These are phyloP conservation scores for Phyllostomus hastatus DNA, from an alignment of 2,113 vertebrate genomes.

Conservation along the genomic window DNA sequence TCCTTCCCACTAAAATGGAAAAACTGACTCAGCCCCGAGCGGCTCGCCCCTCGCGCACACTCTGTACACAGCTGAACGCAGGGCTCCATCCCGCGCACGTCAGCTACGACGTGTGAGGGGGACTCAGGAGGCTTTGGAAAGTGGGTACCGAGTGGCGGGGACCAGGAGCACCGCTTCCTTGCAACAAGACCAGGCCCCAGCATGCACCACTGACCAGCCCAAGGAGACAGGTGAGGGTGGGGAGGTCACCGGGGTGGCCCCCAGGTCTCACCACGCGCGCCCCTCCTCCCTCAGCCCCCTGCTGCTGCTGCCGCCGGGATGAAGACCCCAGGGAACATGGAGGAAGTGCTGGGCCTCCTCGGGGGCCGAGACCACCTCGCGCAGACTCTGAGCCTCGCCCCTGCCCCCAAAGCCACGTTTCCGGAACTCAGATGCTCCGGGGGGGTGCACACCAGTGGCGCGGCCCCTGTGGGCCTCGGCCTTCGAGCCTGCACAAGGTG, in stretches of 20 bases:
- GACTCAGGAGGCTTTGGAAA: background rate
- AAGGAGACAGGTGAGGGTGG: fast-evolving
- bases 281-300: background rate
- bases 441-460: background rate
- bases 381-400: fast-evolving
- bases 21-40: background rate
- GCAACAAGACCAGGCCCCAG: background rate
- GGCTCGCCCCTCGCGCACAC: background rate
- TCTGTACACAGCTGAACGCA: fast-evolving
- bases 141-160: background rate
- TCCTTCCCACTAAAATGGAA: background rate
- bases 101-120: background rate
- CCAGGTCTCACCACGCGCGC: background rate
- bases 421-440: fast-evolving
- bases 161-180: fast-evolving
- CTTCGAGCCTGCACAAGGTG: background rate
- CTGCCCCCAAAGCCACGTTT: background rate
- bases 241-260: background rate
- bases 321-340: background rate
- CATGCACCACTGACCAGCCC: background rate
- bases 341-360: fast-evolving
- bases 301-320: fast-evolving
- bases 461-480: background rate
- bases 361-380: background rate
- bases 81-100: background rate